Conservation (phyloP, 2,888 invertebrate species). For the Belgica antarctica region DNA sequence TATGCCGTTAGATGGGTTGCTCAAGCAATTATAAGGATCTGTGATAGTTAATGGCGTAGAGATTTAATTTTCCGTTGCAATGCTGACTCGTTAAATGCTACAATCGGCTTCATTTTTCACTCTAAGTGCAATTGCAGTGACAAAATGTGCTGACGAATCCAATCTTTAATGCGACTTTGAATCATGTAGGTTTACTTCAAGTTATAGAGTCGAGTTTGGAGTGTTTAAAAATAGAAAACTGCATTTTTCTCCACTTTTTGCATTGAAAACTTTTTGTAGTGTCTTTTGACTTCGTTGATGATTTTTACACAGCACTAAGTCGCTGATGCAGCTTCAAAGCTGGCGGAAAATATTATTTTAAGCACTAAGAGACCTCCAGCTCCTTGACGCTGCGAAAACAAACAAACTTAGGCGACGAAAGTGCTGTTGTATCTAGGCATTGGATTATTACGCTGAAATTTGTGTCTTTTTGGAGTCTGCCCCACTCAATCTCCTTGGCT, state of each 20-base stretch:
- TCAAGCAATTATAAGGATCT: background rate
- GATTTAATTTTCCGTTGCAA: background rate
- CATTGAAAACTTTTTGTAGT: background rate
- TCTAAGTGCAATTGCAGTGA: background rate
- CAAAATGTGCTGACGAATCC: background rate
- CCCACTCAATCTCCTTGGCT: no score
- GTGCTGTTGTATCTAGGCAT: no score
- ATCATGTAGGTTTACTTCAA: background rate
- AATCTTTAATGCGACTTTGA: background rate
- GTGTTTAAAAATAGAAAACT: constrained; percentile 22
- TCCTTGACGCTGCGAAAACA: no score
- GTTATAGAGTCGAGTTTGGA: background rate
- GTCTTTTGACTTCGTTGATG: constrained; percentile 12
- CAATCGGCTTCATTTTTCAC: background rate
- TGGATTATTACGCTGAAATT: no score
- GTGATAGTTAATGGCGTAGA: no score
- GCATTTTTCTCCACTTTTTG: background rate
- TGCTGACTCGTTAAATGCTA: constrained; percentile 3
- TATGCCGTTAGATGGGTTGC: constrained; percentile 12
- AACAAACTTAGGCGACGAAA: no score
- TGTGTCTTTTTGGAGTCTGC: no score
- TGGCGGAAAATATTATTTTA: background rate
- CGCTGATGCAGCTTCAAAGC: no score
- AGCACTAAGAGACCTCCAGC: no score
- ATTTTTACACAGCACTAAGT: background rate